These are phyloP conservation scores for Brachionus asplanchnoidis DNA, from an alignment of 1,140 invertebrate genomes.

Conservation along the genomic window DNA sequence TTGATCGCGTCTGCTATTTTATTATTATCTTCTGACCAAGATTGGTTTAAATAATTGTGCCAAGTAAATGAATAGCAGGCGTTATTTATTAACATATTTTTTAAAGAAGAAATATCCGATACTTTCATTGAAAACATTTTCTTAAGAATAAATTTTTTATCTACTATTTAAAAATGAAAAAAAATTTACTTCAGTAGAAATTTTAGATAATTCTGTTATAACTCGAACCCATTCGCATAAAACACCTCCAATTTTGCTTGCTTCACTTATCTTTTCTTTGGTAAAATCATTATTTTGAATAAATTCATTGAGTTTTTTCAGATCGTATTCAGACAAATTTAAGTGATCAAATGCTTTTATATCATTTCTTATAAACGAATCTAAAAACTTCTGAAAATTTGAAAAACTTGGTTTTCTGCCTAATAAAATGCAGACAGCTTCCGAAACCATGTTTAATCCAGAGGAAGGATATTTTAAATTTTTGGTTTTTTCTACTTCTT, in stretches of 20 bases:
- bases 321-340: neutral
- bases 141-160: neutral
- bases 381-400: constrained; percentile 21
- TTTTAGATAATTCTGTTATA: neutral
- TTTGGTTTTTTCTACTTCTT: neutral
- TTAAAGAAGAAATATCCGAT: neutral
- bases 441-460: neutral
- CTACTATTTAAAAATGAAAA: neutral
- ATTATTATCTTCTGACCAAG: neutral
- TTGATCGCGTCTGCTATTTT: neutral
- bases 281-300: neutral
- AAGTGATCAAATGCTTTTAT: neutral
- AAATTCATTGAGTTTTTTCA: neutral
- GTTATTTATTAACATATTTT: neutral
- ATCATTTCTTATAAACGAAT: neutral
- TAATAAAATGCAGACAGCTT: constrained; percentile 11
- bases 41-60: constrained; percentile 2
- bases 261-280: neutral
- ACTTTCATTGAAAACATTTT: neutral
- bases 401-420: neutral
- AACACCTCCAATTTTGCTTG: neutral
- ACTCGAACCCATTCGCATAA: constrained; percentile 11
- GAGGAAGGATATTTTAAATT: neutral
- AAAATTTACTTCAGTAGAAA: neutral
- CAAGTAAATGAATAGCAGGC: constrained; percentile 13